phyloP scores from a whole-genome alignment of 2,888 invertebrate species.

The Tipula vernalis region DNA sequence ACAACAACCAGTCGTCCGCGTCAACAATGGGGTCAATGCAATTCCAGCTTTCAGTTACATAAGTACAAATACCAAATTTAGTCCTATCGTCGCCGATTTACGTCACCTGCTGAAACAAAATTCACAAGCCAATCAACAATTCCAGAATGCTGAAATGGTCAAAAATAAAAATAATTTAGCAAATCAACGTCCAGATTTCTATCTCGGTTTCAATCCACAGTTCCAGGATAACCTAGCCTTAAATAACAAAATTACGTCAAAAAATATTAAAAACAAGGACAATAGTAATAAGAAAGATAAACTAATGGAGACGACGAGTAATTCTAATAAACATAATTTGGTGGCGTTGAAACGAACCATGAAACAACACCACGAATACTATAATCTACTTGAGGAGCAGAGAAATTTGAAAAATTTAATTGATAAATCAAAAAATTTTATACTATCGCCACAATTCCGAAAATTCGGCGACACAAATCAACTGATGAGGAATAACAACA shows the following conservation, averaged over 20 bases:
- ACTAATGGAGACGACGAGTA: constrained; percentile 13
- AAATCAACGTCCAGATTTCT: not conserved
- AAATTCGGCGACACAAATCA: constrained; percentile 20
- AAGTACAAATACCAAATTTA: constrained; percentile 13
- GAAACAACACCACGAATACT: constrained; percentile 17
- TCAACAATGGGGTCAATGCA: not conserved
- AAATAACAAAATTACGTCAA: not conserved
- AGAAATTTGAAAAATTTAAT: constrained; percentile 12
- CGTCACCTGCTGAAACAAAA: not conserved
- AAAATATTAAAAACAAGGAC: not conserved
- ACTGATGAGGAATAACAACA: constrained; percentile 16
- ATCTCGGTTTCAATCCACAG: not conserved
- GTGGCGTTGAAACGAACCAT: constrained; percentile 18
- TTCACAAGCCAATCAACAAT: constrained; percentile 6
- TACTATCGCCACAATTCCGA: constrained; percentile 15
- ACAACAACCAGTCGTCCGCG: not conserved
- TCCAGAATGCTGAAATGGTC: not conserved
- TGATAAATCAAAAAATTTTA: constrained; percentile 8
- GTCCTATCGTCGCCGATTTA: constrained; percentile 5
- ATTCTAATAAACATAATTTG: constrained; percentile 13
- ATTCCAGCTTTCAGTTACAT: constrained; percentile 19
- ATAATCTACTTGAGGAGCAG: constrained; percentile 18
- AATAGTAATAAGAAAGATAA: constrained; percentile 13
- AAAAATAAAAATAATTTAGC: not conserved
- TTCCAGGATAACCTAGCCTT: not conserved